Evolutionary conservation across 2,888 invertebrate species (phyloP).

Genomic region (Lacanobia oleracea): DNA sequence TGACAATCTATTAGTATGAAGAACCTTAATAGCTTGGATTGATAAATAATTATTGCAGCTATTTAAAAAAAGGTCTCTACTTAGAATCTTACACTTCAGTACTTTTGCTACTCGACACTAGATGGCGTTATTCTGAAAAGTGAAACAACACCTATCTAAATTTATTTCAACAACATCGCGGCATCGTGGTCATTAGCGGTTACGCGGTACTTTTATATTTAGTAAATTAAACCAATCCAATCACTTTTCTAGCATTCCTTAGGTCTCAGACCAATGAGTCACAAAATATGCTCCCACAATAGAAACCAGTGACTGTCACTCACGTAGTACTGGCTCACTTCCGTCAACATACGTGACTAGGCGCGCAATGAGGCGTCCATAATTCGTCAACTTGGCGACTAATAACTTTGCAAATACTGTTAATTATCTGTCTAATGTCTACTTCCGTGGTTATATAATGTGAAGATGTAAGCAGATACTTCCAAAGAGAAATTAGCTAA

Average conservation of each 20-base stretch:
- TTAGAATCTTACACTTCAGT: neutral
- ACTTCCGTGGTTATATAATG: slow-evolving; percentile 56
- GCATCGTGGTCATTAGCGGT: neutral
- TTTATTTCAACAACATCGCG: neutral
- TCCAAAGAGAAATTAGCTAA: slow-evolving; percentile 39
- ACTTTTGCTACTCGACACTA: slow-evolving; percentile 32
- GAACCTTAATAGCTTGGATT: neutral
- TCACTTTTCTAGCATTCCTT: slow-evolving; percentile 35
- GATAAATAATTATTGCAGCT: neutral
- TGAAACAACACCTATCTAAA: too few species aligned
- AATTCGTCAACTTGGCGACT: slow-evolving; percentile 39
- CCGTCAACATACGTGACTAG: slow-evolving; percentile 68
- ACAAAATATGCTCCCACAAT: slow-evolving; percentile 34
- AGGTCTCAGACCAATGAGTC: slow-evolving; percentile 44
- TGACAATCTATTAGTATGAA: neutral
- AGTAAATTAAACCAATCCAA: slow-evolving; percentile 4
- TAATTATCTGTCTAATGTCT: slow-evolving; percentile 48
- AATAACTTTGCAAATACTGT: slow-evolving; percentile 52
- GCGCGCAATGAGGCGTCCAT: slow-evolving; percentile 39
- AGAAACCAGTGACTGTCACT: slow-evolving; percentile 65
- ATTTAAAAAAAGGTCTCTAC: neutral
- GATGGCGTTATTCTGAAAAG: slow-evolving; percentile 42
- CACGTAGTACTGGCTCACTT: slow-evolving; percentile 63
- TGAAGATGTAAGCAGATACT: slow-evolving; percentile 49
- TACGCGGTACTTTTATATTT: neutral